Evolutionary conservation across 1,140 invertebrate genomes (phyloP).

Genomic region (Aphis craccivora): DNA sequence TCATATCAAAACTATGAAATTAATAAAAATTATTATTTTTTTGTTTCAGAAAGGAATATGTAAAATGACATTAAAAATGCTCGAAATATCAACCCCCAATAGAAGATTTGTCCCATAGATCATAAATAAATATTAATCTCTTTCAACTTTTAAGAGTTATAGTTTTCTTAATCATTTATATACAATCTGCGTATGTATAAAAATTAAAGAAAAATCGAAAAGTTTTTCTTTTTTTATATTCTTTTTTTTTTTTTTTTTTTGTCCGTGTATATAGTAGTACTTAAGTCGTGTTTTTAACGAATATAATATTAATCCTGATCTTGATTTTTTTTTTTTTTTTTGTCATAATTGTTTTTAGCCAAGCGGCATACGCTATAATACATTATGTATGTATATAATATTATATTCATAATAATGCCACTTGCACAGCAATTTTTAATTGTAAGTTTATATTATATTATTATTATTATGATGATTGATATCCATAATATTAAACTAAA

Average conservation of each 20-base stretch:
- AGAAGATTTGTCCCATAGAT: not conserved
- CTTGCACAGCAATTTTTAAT: too few relatives aligned
- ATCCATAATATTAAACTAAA: too few relatives aligned
- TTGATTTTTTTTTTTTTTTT: not conserved
- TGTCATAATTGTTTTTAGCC: conserved; percentile 7
- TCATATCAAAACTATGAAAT: not conserved
- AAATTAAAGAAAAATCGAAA: not conserved
- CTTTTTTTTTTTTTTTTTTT: not conserved
- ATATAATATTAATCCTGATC: not conserved
- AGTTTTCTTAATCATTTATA: conserved; percentile 34
- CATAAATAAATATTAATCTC: not conserved
- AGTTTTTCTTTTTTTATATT: conserved; percentile 6
- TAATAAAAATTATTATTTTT: not conserved
- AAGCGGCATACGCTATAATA: not conserved
- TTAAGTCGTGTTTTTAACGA: not conserved
- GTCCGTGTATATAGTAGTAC: not conserved
- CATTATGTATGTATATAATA: too few relatives aligned
- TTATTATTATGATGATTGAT: too few relatives aligned
- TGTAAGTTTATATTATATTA: too few relatives aligned
- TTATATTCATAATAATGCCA: too few relatives aligned
- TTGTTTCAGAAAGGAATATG: not conserved
- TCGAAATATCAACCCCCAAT: not conserved
- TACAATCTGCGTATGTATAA: not conserved
- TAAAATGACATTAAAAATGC: not conserved
- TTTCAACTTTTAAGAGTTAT: not conserved